Base-by-base conservation (phyloP, 2,888 invertebrate genomes). In the Hololepta plana region DNA sequence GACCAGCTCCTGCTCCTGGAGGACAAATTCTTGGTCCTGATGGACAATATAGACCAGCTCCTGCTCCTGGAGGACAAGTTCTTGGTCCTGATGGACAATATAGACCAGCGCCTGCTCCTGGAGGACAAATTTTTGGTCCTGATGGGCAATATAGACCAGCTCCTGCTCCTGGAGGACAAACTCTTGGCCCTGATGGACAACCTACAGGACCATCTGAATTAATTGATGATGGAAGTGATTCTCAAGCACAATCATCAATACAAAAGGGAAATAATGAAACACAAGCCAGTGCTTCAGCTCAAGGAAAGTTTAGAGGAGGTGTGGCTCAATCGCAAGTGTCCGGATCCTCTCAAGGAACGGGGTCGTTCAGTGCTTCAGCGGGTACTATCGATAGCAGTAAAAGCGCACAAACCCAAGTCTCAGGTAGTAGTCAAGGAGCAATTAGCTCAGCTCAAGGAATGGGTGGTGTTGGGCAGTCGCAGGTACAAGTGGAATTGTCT, bases 241-340 rank as follows among this genome's bases (percentile, higher is more conserved):
- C 81, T 1, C 74, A 76, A 54, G 79, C 77, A 3, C 67, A 67
- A 50, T 69, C 71, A 28, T 67, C 65, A 27, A 67, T 75, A 2
- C 62, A 59, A 39, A 54, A 53, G 28, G 45, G 51, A 6, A 44
- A 47, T 24, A 66, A 67, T 34, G 76, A 74, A 31, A 80, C 81
- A 1, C 65, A 71, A 38, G 81, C 82, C 2, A 67, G 66, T 33
- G 82, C 82, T 3, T 66, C 72, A 28, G 73, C 84, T 8, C 74
- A 76, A 52, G 84, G 84, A 8, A 69, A 66, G 36, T 75, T 69
- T 41, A 67, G 67, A 14, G 72, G 72, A 32, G 81, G 77, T 6
- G 69, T 70, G 3, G 74, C 84, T 1, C 79, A 82, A 51, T 77
- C 84, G 1, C 76, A 81, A 55, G 81, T 85, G 1, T 73, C 73